These are phyloP conservation scores for Clytia hemisphaerica DNA, from an alignment of 30 jellyfish, hydroid and myxozoan species.

Conservation along the genomic window DNA sequence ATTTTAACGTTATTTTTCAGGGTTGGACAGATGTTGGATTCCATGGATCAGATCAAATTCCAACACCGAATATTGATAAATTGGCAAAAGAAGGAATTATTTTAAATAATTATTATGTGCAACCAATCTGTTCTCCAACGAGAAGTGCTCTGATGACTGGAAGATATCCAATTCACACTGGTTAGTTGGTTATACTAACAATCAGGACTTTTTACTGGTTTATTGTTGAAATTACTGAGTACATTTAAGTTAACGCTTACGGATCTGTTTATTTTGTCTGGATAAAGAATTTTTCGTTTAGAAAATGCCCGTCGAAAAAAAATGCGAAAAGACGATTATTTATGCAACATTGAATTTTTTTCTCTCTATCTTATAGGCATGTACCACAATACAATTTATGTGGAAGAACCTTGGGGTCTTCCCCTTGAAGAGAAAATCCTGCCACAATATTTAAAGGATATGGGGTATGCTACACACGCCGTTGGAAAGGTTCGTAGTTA, in stretches of 20 bases:
- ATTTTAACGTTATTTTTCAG: conserved; percentile 29
- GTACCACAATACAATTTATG: conserved; percentile 54
- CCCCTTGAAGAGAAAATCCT: conserved; percentile 55
- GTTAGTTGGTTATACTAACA: too few species aligned
- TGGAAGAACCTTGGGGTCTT: conserved; percentile 66
- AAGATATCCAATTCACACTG: conserved; percentile 54
- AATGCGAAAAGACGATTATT: too few species aligned
- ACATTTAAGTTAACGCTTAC: too few species aligned
- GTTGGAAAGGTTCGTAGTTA: conserved; percentile 83
- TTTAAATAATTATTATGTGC: conserved; percentile 47
- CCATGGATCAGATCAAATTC: conserved; percentile 57
- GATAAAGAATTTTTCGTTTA: too few species aligned
- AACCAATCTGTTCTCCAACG: conserved; percentile 67
- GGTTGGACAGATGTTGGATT: conserved; percentile 85
- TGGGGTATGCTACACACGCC: conserved; percentile 53
- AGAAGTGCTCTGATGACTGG: conserved; percentile 72
- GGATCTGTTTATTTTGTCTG: too few species aligned
- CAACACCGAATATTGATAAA: conserved; percentile 48
- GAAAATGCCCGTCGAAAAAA: too few species aligned
- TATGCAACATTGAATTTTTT: too few species aligned
- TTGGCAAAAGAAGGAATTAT: conserved; percentile 61
- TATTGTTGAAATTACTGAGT: too few species aligned
- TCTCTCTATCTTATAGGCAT: conserved; percentile 25
- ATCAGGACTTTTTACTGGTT: too few species aligned
- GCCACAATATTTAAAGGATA: conserved; percentile 41